phyloP scores from a whole-genome alignment of 2,113 vertebrate genomes.

The Muscicapa adusta region DNA sequence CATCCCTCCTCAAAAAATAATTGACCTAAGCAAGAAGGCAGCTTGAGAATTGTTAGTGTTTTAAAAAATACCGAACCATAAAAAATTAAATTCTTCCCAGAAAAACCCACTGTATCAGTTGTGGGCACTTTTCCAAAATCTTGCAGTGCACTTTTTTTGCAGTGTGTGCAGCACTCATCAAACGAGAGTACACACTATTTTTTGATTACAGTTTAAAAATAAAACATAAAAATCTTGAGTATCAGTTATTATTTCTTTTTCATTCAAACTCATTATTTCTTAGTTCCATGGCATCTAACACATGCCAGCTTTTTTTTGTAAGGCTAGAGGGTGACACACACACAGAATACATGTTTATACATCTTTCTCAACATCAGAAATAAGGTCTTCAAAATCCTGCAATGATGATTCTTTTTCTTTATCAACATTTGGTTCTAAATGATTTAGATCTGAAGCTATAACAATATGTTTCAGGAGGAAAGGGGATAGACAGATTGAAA shows the following conservation, averaged over 20 bases:
- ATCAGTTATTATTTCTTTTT: not conserved
- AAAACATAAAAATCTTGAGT: not conserved
- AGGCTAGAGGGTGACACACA: not conserved
- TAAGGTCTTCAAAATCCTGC: not conserved
- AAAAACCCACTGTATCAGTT: not conserved
- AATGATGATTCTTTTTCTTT: not conserved
- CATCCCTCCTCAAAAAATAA: not conserved
- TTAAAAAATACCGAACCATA: not conserved
- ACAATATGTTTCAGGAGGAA: not conserved
- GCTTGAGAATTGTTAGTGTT: not conserved
- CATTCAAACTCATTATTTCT: not conserved
- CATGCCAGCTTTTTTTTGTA: not conserved
- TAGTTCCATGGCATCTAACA: not conserved
- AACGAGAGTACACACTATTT: not conserved
- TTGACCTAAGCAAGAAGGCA: not conserved
- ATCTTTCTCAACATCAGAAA: not conserved
- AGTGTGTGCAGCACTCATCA: conserved; percentile 1
- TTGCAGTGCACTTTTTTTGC: conserved; percentile 35
- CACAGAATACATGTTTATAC: not conserved
- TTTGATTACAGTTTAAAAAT: not conserved
- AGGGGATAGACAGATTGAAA: not conserved
- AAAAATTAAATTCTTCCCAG: not conserved
- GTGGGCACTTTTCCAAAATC: conserved; percentile 31
- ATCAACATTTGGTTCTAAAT: not conserved
- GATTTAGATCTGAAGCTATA: not conserved